A percentile compares a stretch with the other conserved stretches of the same genome.
Evolutionary conservation across 2,888 invertebrate genomes (phyloP).

Genomic region (Criorhina ranunculi): DNA sequence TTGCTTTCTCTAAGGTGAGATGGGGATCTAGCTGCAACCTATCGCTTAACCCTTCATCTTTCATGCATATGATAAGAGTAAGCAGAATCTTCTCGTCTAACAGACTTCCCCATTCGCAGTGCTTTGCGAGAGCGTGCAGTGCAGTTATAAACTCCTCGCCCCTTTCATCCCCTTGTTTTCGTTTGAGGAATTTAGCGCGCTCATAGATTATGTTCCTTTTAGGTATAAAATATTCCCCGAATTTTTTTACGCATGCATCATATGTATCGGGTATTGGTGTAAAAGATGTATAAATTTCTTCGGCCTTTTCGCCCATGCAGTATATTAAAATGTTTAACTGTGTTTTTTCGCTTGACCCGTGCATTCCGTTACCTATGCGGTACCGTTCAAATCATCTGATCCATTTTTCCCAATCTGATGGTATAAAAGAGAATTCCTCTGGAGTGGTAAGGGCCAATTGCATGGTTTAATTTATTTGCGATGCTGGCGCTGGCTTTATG

Average conservation of each 20-base stretch:
- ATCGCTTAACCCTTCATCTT: conserved; percentile 15
- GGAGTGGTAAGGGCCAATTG: neutral
- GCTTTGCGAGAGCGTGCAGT: conserved; percentile 2
- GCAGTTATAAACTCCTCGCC: conserved; percentile 8
- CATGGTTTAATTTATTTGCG: no score
- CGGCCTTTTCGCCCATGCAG: no score
- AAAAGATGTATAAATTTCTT: no score
- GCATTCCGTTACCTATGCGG: neutral
- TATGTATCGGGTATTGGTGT: no score
- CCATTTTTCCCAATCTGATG: neutral
- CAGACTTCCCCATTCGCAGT: conserved; percentile 26
- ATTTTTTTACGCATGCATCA: no score
- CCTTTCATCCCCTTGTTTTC: conserved; percentile 12
- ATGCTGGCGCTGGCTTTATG: no score
- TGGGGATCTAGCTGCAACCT: conserved; percentile 13
- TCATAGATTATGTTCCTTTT: no score
- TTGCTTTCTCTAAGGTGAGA: conserved; percentile 23
- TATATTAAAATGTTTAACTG: no score
- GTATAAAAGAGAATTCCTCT: neutral
- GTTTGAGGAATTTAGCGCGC: no score
- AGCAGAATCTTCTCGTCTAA: conserved; percentile 17
- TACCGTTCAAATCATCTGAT: neutral
- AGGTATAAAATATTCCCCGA: no score
- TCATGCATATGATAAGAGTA: conserved; percentile 21
- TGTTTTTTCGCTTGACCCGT: no score